These are phyloP conservation scores for Scaptomyza caliginosa DNA, from an alignment of 2,888 invertebrate genomes.

Conservation along the genomic window DNA sequence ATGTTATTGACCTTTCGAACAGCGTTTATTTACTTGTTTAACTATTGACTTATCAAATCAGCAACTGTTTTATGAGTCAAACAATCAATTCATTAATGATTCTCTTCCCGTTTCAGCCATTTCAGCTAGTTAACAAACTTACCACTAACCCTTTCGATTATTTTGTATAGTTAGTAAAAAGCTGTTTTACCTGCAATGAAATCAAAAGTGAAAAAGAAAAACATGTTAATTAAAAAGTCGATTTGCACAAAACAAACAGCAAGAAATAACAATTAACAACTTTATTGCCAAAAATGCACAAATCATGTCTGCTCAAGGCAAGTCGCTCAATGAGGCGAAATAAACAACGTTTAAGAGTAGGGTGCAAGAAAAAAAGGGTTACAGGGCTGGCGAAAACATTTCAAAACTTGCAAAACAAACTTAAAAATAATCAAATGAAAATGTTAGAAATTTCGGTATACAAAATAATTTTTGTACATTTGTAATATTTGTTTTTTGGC, in stretches of 20 bases:
- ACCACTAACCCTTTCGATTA: too few species aligned
- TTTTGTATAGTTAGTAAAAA: neutral
- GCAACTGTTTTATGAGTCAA: slow-evolving; percentile 22
- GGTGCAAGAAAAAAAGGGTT: neutral
- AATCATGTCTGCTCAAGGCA: slow-evolving; percentile 54
- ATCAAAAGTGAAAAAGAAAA: slow-evolving; percentile 54
- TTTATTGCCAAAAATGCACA: slow-evolving; percentile 57
- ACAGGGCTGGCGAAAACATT: slow-evolving; percentile 18
- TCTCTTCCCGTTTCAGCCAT: neutral
- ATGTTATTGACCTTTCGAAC: slow-evolving; percentile 59
- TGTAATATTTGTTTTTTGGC: too few species aligned
- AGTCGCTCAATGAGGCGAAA: slow-evolving; percentile 18
- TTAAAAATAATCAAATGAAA: neutral
- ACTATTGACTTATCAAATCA: slow-evolving; percentile 47
- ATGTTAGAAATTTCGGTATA: too few species aligned
- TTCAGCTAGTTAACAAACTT: slow-evolving; percentile 4
- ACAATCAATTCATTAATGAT: slow-evolving; percentile 8
- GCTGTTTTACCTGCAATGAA: slow-evolving; percentile 59
- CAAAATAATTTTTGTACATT: too few species aligned
- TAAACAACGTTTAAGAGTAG: slow-evolving; percentile 1
- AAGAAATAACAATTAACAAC: slow-evolving; percentile 58
- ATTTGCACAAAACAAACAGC: neutral
- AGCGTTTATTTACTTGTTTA: slow-evolving; percentile 25
- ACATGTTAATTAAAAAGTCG: slow-evolving; percentile 66
- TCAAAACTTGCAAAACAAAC: neutral